Evolutionary conservation across 2,113 vertebrate species (phyloP).

Genomic region (Scalopus aquaticus): DNA sequence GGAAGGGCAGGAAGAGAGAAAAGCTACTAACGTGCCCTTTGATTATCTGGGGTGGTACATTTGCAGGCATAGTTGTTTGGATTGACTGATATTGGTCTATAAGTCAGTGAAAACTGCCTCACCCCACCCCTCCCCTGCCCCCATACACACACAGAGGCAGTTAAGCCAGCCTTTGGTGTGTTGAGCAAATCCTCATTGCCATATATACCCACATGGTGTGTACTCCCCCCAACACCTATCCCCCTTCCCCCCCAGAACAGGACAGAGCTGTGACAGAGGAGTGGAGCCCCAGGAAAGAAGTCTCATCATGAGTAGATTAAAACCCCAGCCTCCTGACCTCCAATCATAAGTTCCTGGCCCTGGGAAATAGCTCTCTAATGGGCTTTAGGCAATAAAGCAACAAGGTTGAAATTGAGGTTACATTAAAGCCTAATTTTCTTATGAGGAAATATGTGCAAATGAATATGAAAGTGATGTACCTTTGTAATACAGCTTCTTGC

Average conservation of each 20-base stretch:
- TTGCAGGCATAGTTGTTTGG: neutral
- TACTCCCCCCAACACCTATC: neutral
- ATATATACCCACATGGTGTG: neutral
- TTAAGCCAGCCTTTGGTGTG: neutral
- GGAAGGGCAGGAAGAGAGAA: neutral
- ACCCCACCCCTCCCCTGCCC: neutral
- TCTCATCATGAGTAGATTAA: constrained; percentile 65
- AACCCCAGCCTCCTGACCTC: constrained; percentile 72
- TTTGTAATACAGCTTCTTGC: constrained; percentile 66
- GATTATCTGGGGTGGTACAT: neutral
- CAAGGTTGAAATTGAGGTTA: constrained; percentile 80
- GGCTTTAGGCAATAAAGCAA: constrained; percentile 72
- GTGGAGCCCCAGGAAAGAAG: constrained; percentile 52
- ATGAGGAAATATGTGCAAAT: constrained; percentile 72
- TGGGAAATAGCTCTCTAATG: constrained; percentile 78
- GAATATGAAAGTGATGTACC: constrained; percentile 69
- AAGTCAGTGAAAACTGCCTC: neutral
- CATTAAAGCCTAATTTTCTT: constrained; percentile 79
- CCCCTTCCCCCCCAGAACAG: neutral
- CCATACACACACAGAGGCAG: neutral
- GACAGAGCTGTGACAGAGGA: constrained; percentile 25
- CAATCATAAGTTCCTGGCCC: constrained; percentile 69
- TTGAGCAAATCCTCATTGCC: neutral
- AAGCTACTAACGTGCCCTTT: neutral
- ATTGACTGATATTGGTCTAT: neutral